Conservation (phyloP, 2,797 vertebrate species). For the Meda fulgida region DNA sequence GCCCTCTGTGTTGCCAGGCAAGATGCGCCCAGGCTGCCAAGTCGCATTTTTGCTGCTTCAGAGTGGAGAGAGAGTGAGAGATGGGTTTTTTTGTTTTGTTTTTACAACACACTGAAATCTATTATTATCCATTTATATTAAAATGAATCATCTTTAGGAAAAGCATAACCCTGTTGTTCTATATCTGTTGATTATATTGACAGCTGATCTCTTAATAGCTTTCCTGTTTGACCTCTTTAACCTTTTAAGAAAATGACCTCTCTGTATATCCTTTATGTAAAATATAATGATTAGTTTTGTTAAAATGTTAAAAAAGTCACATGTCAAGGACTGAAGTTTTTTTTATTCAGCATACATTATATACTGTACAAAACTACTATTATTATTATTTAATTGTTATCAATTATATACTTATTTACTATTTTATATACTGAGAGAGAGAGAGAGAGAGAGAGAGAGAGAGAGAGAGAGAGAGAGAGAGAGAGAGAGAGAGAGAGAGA, state of each 20-base stretch:
- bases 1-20: conserved; percentile 69
- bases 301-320: no score
- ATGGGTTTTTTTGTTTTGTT: background rate
- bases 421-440: no score
- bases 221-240: background rate
- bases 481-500: no score
- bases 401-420: no score
- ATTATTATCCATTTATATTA: background rate
- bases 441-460: no score
- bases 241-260: background rate
- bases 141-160: background rate
- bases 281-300: background rate
- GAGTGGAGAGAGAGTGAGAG: conserved; percentile 27
- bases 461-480: no score
- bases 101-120: background rate
- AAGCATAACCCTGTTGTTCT: background rate
- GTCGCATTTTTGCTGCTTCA: conserved; percentile 62
- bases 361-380: background rate
- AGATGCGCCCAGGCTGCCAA: conserved; percentile 65
- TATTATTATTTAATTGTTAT: background rate
- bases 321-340: background rate
- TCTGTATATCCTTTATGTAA: background rate
- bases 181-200: conserved; percentile 16
- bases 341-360: background rate
- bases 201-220: background rate